phyloP scores from a whole-genome alignment of 2,113 vertebrate genomes.

The Anas platyrhynchos region DNA sequence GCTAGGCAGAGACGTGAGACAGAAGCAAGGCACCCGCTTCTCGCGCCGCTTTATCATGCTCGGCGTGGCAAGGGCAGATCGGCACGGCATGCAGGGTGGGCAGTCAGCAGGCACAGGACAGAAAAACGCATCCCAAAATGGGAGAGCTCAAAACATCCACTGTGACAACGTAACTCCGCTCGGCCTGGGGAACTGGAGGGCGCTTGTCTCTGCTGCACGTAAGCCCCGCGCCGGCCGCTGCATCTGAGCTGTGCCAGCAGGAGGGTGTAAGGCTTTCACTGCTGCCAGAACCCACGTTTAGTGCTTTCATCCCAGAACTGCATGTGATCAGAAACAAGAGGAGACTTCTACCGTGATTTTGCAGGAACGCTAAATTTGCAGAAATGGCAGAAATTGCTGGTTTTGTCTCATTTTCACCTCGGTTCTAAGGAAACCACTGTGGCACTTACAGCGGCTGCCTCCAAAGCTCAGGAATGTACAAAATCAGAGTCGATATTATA shows the following conservation, averaged over 20 bases:
- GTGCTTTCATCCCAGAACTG: neutral
- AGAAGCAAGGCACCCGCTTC: neutral
- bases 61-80: accelerated
- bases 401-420: neutral
- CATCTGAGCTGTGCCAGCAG: neutral
- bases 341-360: neutral
- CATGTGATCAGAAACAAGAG: neutral
- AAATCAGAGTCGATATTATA: accelerated
- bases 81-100: neutral
- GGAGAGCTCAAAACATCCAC: slow-evolving; percentile 55
- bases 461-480: accelerated
- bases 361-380: neutral
- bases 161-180: neutral
- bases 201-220: neutral
- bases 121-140: neutral
- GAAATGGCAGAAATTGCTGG: neutral
- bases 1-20: neutral
- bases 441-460: neutral
- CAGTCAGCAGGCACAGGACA: neutral
- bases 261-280: neutral
- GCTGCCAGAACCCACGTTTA: accelerated
- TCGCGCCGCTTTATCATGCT: neutral
- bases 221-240: neutral
- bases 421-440: neutral
- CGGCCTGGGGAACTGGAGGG: neutral